Evolutionary conservation across 2,888 invertebrate genomes (phyloP).

Genomic region (Tromatobia lineatoria): DNA sequence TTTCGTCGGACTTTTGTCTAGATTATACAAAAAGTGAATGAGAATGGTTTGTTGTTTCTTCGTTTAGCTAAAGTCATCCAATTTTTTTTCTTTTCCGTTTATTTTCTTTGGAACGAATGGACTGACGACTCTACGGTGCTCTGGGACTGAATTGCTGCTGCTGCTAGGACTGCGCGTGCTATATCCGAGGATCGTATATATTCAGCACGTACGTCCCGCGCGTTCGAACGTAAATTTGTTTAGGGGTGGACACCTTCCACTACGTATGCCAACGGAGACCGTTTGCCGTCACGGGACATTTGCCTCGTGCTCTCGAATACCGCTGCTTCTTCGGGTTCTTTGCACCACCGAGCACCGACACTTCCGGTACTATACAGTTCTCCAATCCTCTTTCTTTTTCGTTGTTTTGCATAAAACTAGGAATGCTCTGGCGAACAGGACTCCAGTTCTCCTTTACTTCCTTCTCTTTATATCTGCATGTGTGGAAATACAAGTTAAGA

Average conservation of each 20-base stretch:
- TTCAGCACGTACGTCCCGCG: conserved; percentile 35
- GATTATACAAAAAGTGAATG: conserved; percentile 26
- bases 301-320: conserved; percentile 73
- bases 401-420: conserved; percentile 29
- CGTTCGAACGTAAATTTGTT: conserved; percentile 81
- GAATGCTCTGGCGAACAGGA: conserved; percentile 20
- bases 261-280: conserved; percentile 67
- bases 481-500: background rate
- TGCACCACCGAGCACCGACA: conserved; percentile 63
- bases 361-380: conserved; percentile 58
- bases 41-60: conserved; percentile 59
- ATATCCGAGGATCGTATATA: conserved; percentile 44
- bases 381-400: conserved; percentile 26
- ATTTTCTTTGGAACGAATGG: background rate
- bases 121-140: background rate
- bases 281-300: conserved; percentile 83
- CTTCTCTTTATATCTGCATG: background rate
- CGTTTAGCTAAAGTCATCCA: conserved; percentile 43
- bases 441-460: background rate
- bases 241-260: conserved; percentile 81
- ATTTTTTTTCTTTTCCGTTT: conserved; percentile 30
- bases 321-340: conserved; percentile 62
- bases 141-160: conserved; percentile 11
- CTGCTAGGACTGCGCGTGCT: conserved; percentile 39
- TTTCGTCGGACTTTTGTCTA: conserved; percentile 63